A percentile compares a stretch with the other conserved stretches of the same genome.
phyloP scores from a whole-genome alignment of 2,113 vertebrate genomes.

The Sminthopsis crassicaudata region DNA sequence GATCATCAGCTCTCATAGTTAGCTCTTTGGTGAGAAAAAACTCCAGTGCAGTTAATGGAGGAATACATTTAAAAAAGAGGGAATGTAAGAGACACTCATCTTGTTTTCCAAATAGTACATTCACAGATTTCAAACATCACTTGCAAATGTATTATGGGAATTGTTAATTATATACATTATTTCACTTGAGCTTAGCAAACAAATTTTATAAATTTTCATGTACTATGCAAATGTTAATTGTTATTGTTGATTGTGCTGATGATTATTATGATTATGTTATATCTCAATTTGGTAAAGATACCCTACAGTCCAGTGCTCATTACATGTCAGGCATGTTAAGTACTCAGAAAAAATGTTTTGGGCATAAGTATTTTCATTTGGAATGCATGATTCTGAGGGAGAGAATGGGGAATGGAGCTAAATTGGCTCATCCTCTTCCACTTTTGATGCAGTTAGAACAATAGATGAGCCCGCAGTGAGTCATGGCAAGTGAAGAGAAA shows the following conservation, averaged over 20 bases:
- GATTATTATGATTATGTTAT: neutral
- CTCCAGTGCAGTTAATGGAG: neutral
- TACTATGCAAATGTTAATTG: neutral
- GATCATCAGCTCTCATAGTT: neutral
- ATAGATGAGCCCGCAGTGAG: neutral
- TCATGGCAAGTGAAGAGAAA: neutral
- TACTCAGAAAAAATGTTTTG: neutral
- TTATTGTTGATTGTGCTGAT: neutral
- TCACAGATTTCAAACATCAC: neutral
- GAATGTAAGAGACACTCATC: neutral
- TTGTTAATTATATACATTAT: neutral
- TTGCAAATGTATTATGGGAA: neutral
- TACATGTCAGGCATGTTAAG: neutral
- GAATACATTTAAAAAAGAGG: neutral
- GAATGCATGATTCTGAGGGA: neutral
- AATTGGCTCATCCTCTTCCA: neutral
- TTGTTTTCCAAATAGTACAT: neutral
- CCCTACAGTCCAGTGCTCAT: neutral
- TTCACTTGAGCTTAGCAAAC: neutral
- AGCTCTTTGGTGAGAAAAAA: neutral
- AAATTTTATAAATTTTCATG: neutral
- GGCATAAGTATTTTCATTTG: neutral
- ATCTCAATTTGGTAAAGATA: neutral
- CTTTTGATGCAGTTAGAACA: neutral
- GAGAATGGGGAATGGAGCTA: neutral